Percentiles rank a stretch among this genome's conserved stretches.
phyloP scores from a whole-genome alignment of 2,113 vertebrate genomes.

The Hyla sarda region DNA sequence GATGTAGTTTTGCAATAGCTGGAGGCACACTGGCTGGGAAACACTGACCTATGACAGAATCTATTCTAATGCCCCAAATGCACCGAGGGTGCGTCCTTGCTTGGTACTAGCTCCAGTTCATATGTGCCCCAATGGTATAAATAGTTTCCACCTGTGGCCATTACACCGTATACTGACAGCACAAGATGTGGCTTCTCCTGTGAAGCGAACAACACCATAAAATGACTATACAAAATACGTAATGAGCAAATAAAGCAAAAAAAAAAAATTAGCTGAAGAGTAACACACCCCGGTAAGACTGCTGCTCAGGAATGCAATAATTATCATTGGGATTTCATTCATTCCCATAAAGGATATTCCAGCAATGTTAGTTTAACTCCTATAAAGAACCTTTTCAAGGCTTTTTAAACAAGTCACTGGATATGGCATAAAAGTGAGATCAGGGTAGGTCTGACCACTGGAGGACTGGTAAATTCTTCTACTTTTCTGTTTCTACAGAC shows the following conservation, averaged over 20 bases:
- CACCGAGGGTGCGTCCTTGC: not conserved
- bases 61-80: too few species aligned
- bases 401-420: not conserved
- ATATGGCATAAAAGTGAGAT: not conserved
- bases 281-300: not conserved
- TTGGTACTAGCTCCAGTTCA: not conserved
- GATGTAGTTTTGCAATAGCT: too few species aligned
- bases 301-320: not conserved
- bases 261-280: not conserved
- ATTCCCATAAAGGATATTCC: slow-evolving; percentile 5
- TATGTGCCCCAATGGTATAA: not conserved
- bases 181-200: not conserved
- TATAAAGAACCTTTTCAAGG: not conserved
- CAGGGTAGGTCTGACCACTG: not conserved
- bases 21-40: too few species aligned
- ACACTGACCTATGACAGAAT: too few species aligned
- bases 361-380: not conserved
- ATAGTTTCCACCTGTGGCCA: slow-evolving; percentile 2
- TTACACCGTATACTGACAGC: not conserved
- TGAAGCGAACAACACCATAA: not conserved
- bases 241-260: not conserved
- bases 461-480: not conserved
- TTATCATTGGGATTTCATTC: slow-evolving; percentile 4
- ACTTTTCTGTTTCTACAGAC: not conserved
- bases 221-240: not conserved